A percentile compares a stretch with the other conserved stretches of the same genome.
These are phyloP conservation scores for Phasianus colchicus DNA, from an alignment of 2,113 vertebrate genomes.

Conservation along the genomic window DNA sequence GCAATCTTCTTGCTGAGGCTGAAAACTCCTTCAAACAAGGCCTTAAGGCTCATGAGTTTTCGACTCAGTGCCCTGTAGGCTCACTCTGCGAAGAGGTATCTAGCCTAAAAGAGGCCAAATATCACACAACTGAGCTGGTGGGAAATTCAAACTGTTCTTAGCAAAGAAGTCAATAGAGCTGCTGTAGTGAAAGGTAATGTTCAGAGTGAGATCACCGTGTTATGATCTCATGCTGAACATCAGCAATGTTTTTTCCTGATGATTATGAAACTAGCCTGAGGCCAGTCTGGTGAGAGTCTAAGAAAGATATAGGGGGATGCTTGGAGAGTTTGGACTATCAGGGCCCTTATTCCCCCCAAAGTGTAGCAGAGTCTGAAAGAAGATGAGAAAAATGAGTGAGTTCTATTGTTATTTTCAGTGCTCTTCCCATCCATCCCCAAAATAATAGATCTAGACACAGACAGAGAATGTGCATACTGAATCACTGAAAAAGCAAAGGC, in stretches of 20 bases:
- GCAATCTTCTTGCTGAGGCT: conserved; percentile 56
- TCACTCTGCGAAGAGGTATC: conserved; percentile 37
- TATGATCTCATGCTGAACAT: conserved; percentile 73
- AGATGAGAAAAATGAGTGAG: conserved; percentile 23
- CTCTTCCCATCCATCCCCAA: background rate
- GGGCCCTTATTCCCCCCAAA: conserved; percentile 49
- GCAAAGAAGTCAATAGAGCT: conserved; percentile 44
- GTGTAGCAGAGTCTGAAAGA: conserved; percentile 15
- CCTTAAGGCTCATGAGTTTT: conserved; percentile 47
- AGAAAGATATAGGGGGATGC: conserved; percentile 46
- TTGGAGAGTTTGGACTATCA: conserved; percentile 26
- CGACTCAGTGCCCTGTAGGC: conserved; percentile 47
- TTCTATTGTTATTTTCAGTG: conserved; percentile 29
- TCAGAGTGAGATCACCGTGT: conserved; percentile 64
- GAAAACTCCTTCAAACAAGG: conserved; percentile 53
- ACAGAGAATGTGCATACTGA: background rate
- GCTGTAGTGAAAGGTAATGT: conserved; percentile 42
- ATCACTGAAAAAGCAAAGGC: background rate
- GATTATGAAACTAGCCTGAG: conserved; percentile 71
- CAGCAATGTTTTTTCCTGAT: background rate
- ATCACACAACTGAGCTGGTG: conserved; percentile 59
- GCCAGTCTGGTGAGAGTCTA: conserved; percentile 52
- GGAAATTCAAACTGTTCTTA: conserved; percentile 65
- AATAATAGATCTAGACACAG: background rate
- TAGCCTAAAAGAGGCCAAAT: conserved; percentile 56